phyloP scores from a whole-genome alignment of 1,140 invertebrate genomes.

The Hycleus cichorii region DNA sequence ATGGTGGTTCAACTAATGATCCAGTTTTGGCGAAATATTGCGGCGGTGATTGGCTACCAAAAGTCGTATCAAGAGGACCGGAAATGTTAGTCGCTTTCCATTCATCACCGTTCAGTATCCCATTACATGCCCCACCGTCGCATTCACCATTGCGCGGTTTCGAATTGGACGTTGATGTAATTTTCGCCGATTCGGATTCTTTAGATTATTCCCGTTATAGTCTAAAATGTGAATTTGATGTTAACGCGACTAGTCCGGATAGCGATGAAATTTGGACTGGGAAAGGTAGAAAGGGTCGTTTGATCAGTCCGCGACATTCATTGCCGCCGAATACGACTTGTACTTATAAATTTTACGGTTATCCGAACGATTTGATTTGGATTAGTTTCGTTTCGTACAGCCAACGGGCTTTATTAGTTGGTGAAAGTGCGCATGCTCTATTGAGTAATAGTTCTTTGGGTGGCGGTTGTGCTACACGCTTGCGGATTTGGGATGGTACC shows the following conservation, averaged over 20 bases:
- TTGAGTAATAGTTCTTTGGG: conserved; percentile 30
- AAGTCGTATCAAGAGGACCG: conserved; percentile 61
- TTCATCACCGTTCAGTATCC: conserved; percentile 67
- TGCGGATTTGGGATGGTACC: conserved; percentile 55
- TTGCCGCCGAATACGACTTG: conserved; percentile 79
- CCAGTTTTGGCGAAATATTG: conserved; percentile 79
- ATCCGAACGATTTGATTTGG: conserved; percentile 73
- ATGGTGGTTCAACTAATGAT: conserved; percentile 71
- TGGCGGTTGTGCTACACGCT: conserved; percentile 51
- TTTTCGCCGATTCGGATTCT: conserved; percentile 76
- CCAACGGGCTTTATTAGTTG: conserved; percentile 57
- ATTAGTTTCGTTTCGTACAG: conserved; percentile 79
- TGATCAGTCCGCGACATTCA: conserved; percentile 74
- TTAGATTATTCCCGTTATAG: conserved; percentile 57
- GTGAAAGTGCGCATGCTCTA: conserved; percentile 34
- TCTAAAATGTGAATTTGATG: conserved; percentile 60
- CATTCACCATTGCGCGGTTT: conserved; percentile 62
- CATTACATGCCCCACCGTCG: conserved; percentile 49
- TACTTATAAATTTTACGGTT: conserved; percentile 74
- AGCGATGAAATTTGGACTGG: conserved; percentile 42
- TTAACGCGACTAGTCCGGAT: conserved; percentile 58
- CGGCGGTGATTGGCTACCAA: conserved; percentile 72
- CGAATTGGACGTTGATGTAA: conserved; percentile 78
- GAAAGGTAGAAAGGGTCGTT: conserved; percentile 51
- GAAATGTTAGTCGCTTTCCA: conserved; percentile 81